These are phyloP conservation scores for Ptilorrhoa leucosticta DNA, from an alignment of 2,113 vertebrate species.

Conservation along the genomic window DNA sequence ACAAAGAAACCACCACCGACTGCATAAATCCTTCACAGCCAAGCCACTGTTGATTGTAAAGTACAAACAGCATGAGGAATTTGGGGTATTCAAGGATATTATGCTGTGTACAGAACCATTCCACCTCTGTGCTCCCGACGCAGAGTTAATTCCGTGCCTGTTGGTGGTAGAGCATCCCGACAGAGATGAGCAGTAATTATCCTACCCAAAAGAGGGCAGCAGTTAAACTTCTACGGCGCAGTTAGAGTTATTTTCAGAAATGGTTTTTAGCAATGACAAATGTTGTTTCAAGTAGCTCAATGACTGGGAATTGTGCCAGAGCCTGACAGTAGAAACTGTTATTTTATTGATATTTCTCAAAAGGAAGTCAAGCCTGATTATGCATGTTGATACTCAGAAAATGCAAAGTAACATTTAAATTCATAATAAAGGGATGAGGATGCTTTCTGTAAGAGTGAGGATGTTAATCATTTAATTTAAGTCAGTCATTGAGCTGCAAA, in stretches of 20 bases:
- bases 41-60: not conserved
- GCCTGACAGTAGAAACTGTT: not conserved
- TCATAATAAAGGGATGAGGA: not conserved
- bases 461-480: not conserved
- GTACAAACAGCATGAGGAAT: not conserved
- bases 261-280: not conserved
- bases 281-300: conserved; percentile 17
- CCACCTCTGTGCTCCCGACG: not conserved
- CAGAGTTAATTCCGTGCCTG: not conserved
- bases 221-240: not conserved
- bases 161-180: not conserved
- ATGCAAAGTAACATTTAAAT: conserved; percentile 6
- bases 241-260: not conserved
- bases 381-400: conserved; percentile 25
- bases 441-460: not conserved
- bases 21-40: not conserved
- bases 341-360: conserved; percentile 31
- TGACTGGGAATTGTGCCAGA: conserved; percentile 29
- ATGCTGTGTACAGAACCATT: not conserved
- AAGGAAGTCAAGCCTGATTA: conserved; percentile 28
- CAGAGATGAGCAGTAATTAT: not conserved
- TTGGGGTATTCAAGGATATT: not conserved
- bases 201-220: conserved; percentile 52
- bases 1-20: not conserved
- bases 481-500: not conserved